These are phyloP conservation scores for Hofmannophila pseudospretella DNA, from an alignment of 2,888 invertebrate species.

Conservation along the genomic window DNA sequence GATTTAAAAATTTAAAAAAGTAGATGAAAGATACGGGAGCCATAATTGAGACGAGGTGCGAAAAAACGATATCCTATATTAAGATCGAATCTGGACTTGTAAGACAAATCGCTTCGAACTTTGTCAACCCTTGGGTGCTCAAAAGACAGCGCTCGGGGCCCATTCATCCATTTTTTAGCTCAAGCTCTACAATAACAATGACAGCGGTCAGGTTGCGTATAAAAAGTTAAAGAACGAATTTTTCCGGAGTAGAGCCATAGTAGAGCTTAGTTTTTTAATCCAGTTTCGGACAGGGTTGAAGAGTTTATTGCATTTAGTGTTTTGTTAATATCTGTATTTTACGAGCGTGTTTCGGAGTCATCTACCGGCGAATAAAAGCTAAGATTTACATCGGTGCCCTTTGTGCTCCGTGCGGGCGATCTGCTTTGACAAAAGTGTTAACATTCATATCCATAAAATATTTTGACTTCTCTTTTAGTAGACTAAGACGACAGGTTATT, in stretches of 20 bases:
- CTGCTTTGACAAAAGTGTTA: conserved; percentile 72
- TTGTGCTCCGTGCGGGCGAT: conserved; percentile 63
- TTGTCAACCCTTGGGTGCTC: conserved; percentile 66
- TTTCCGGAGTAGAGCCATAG: conserved; percentile 50
- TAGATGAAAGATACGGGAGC: conserved; percentile 19
- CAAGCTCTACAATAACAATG: conserved; percentile 56
- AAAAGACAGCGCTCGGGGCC: conserved; percentile 39
- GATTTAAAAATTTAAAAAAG: conserved; percentile 21
- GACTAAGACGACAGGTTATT: conserved; percentile 38
- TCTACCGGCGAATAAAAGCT: conserved; percentile 53
- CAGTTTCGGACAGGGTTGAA: conserved; percentile 34
- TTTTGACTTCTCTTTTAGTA: conserved; percentile 71
- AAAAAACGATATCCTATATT: conserved; percentile 56
- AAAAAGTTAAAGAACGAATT: conserved; percentile 48
- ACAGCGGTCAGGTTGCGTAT: conserved; percentile 66
- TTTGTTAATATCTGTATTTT: conserved; percentile 71
- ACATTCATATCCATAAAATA: conserved; percentile 71
- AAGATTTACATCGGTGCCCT: conserved; percentile 63
- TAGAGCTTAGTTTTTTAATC: conserved; percentile 38
- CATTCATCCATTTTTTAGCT: conserved; percentile 68
- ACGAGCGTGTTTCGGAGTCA: conserved; percentile 43
- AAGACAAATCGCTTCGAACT: conserved; percentile 68
- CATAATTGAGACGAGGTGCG: conserved; percentile 56
- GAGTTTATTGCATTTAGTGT: conserved; percentile 61
- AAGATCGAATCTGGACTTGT: conserved; percentile 61